phyloP scores from a whole-genome alignment of 2,888 invertebrate genomes.

The Drosophila pegasa region DNA sequence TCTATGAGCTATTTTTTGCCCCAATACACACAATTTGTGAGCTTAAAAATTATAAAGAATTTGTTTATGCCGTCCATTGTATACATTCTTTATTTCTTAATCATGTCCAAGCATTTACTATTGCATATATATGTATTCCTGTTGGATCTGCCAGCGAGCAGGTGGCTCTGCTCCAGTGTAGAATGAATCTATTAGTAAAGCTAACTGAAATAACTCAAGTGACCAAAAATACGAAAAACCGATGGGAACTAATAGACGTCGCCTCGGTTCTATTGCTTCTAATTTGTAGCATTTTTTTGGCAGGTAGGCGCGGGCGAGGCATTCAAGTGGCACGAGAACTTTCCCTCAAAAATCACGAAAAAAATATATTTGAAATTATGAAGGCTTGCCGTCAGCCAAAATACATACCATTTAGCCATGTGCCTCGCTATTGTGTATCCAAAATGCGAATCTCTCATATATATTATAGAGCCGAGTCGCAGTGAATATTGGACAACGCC shows the following conservation, averaged over 20 bases:
- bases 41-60: conserved; percentile 4
- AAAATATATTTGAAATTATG: conserved; percentile 56
- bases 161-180: conserved; percentile 35
- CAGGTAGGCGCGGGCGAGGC: conserved; percentile 56
- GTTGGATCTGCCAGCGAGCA: conserved; percentile 15
- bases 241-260: conserved; percentile 17
- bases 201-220: conserved; percentile 30
- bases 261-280: conserved; percentile 12
- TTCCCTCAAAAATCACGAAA: conserved; percentile 31
- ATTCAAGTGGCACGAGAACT: conserved; percentile 56
- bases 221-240: not conserved
- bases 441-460: conserved; percentile 30
- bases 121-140: conserved; percentile 8
- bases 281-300: conserved; percentile 35
- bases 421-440: conserved; percentile 35
- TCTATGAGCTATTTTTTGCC: not conserved
- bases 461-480: conserved; percentile 10
- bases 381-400: conserved; percentile 53
- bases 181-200: conserved; percentile 13
- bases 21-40: conserved; percentile 1
- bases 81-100: conserved; percentile 31
- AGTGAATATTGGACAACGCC: conserved; percentile 23
- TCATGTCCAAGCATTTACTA: conserved; percentile 22
- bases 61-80: conserved; percentile 1
- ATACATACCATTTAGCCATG: conserved; percentile 47